Percentiles rank a stretch among this genome's conserved stretches.
Conservation (phyloP, 2,888 invertebrate genomes). For the Nematopogon swammerdamellus region DNA sequence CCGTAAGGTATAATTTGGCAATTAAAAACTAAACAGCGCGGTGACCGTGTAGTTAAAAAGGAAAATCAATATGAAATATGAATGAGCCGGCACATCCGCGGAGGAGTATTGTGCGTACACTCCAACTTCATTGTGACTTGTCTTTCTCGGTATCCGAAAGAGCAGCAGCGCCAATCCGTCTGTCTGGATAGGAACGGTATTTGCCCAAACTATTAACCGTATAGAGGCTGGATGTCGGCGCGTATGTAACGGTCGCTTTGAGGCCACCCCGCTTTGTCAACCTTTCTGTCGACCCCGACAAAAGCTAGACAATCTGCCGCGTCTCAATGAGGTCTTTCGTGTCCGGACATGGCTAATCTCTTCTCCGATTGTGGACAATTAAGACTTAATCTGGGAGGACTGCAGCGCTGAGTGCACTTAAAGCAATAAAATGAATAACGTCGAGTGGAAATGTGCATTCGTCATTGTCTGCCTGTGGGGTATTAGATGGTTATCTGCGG, state of each 20-base stretch:
- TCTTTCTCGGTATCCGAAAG: background rate
- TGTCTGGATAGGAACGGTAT: background rate
- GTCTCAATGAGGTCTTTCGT: background rate
- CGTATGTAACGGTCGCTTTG: background rate
- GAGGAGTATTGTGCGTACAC: background rate
- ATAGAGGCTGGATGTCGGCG: too few species aligned
- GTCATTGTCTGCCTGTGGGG: conserved; percentile 7
- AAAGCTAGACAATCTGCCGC: too few species aligned
- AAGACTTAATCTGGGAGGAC: background rate
- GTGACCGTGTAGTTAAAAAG: too few species aligned
- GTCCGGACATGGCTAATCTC: conserved; percentile 27
- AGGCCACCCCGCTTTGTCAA: background rate
- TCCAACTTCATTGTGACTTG: background rate
- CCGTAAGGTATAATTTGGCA: too few species aligned
- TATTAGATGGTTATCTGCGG: conserved; percentile 42
- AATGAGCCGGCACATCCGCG: background rate
- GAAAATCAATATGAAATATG: background rate
- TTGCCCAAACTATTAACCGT: background rate
- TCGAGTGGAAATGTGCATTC: conserved; percentile 28
- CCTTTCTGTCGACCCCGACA: background rate
- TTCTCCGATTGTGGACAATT: conserved; percentile 9
- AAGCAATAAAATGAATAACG: background rate
- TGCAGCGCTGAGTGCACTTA: background rate
- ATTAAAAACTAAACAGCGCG: too few species aligned
- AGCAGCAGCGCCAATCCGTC: background rate